Percentiles rank a stretch among this genome's conserved stretches.
These are phyloP conservation scores for Parasteatoda tepidariorum DNA, from an alignment of 1,140 invertebrate species.

Conservation along the genomic window DNA sequence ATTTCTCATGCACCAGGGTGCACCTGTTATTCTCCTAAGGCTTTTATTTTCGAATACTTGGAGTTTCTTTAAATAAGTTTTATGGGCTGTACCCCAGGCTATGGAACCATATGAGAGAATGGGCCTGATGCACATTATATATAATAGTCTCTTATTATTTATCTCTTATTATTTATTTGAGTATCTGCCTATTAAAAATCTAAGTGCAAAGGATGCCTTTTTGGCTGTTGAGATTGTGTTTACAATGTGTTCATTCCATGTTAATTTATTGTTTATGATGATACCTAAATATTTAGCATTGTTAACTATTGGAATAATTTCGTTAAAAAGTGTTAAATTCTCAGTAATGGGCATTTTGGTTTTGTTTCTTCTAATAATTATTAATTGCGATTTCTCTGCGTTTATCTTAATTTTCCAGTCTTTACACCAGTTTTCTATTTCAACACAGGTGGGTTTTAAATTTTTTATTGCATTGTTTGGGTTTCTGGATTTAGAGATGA, in stretches of 20 bases:
- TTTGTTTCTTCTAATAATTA: not conserved
- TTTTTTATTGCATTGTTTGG: not conserved
- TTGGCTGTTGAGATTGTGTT: not conserved
- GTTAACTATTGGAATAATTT: no score
- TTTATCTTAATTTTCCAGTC: not conserved
- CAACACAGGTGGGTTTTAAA: not conserved
- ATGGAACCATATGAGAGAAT: not conserved
- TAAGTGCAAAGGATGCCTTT: not conserved
- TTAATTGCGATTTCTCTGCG: not conserved
- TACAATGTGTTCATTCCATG: no score
- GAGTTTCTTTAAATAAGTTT: not conserved
- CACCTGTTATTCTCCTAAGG: not conserved
- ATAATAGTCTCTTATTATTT: not conserved
- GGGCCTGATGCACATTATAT: not conserved
- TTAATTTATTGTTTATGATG: not conserved
- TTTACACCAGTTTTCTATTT: not conserved
- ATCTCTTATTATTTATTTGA: not conserved
- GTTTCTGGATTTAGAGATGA: no score
- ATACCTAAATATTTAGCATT: no score
- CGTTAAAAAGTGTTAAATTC: not conserved
- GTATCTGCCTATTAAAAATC: not conserved
- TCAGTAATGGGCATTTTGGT: not conserved
- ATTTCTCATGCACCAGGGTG: not conserved
- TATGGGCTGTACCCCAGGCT: not conserved
- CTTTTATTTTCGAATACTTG: not conserved